Evolutionary conservation across 2,797 vertebrate genomes (phyloP).

Genomic region (Masticophis lateralis): DNA sequence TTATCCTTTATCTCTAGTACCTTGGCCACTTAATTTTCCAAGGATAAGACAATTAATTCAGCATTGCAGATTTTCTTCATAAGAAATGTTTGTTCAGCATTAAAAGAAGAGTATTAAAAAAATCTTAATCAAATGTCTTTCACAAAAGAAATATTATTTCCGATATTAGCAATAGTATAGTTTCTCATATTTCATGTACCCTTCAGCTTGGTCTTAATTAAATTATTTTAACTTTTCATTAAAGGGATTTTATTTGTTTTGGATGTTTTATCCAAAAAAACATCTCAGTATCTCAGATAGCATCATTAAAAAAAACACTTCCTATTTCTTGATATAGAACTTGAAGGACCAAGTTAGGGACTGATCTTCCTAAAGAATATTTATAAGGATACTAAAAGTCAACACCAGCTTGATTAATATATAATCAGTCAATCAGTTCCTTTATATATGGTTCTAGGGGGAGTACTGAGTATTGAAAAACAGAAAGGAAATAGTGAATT

Average conservation of each 20-base stretch:
- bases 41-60: constrained; percentile 21
- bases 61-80: neutral
- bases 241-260: neutral
- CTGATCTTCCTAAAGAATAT: neutral
- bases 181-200: neutral
- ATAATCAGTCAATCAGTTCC: neutral
- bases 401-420: neutral
- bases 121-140: constrained; percentile 23
- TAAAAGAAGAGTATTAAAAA: neutral
- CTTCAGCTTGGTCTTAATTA: neutral
- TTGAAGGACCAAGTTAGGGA: neutral
- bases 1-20: constrained; percentile 32
- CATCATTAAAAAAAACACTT: neutral
- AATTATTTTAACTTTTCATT: neutral
- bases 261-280: neutral
- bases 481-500: neutral
- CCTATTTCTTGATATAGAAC: neutral
- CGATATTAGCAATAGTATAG: neutral
- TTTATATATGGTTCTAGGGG: neutral
- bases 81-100: neutral
- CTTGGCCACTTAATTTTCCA: constrained; percentile 25
- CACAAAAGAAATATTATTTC: neutral
- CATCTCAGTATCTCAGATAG: neutral
- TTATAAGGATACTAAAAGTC: neutral
- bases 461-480: neutral